These are phyloP conservation scores for Rosalia funebris DNA, from an alignment of 2,888 invertebrate species.

Conservation along the genomic window DNA sequence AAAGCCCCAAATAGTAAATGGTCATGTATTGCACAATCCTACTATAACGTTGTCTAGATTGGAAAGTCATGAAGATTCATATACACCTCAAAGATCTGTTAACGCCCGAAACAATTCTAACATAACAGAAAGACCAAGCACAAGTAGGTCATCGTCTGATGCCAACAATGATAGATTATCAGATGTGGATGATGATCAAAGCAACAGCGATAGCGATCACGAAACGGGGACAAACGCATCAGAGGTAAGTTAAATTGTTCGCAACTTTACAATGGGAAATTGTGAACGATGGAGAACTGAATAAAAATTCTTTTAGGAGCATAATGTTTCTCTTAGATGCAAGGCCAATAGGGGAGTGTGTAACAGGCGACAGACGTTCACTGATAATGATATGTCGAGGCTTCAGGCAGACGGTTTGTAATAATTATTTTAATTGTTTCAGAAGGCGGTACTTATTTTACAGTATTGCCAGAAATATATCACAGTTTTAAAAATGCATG, in stretches of 20 bases:
- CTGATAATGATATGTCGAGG: not conserved
- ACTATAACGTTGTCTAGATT: conserved; percentile 35
- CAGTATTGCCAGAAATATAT: no score
- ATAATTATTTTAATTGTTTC: no score
- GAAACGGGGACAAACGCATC: not conserved
- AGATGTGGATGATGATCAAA: no score
- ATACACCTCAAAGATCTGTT: conserved; percentile 1
- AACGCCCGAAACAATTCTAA: not conserved
- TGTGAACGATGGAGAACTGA: no score
- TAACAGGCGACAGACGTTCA: not conserved
- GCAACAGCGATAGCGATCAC: not conserved
- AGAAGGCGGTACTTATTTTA: no score
- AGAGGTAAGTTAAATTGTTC: no score
- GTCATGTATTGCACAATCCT: conserved; percentile 35
- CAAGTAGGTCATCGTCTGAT: not conserved
- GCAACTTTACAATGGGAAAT: no score
- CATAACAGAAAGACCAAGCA: conserved; percentile 9
- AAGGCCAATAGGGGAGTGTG: conserved; percentile 1
- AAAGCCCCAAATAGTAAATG: conserved; percentile 38
- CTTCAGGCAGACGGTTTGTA: not conserved
- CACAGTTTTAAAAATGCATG: no score
- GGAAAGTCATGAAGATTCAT: conserved; percentile 16
- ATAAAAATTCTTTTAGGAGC: conserved; percentile 11
- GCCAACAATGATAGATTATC: no score
- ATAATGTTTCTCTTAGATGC: conserved; percentile 7